Percentiles rank a stretch among this genome's conserved stretches.
These are phyloP conservation scores for Hoplodrina ambigua DNA, from an alignment of 2,888 invertebrate species.

Conservation along the genomic window DNA sequence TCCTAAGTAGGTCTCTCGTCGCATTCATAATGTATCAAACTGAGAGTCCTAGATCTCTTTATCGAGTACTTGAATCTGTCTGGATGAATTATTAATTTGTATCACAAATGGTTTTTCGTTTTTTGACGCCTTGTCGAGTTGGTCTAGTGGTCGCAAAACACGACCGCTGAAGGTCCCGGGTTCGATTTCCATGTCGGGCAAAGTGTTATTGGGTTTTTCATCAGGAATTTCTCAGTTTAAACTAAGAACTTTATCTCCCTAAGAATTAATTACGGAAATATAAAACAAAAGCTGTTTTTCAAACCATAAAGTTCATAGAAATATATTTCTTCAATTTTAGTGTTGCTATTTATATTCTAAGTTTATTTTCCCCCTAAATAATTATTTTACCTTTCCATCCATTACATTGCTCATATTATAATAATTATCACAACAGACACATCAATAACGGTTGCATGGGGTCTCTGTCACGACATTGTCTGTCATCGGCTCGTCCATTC, in stretches of 20 bases:
- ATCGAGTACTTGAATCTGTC: slow-evolving; percentile 6
- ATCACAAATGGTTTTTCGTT: neutral
- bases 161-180: too few relatives aligned
- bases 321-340: neutral
- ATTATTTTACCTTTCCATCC: slow-evolving; percentile 16
- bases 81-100: slow-evolving; percentile 13
- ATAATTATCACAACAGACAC: slow-evolving; percentile 32
- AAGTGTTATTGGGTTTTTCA: too few relatives aligned
- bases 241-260: too few relatives aligned
- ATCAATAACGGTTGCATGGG: slow-evolving; percentile 47
- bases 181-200: too few relatives aligned
- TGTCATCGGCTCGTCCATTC: slow-evolving; percentile 53
- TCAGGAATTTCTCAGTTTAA: too few relatives aligned
- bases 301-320: too few relatives aligned
- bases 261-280: too few relatives aligned
- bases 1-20: slow-evolving; percentile 33
- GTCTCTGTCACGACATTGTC: slow-evolving; percentile 56
- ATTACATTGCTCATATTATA: slow-evolving; percentile 28
- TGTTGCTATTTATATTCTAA: neutral
- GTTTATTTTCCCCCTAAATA: neutral
- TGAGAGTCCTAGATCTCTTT: slow-evolving; percentile 19
- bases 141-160: too few relatives aligned
- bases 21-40: slow-evolving; percentile 30
- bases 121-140: too few relatives aligned
- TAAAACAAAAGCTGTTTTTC: too few relatives aligned